Evolutionary conservation across 2,113 vertebrate species (phyloP), one percentile per base, ranked within the genome.

Genomic region (Prionailurus viverrinus): DNA sequence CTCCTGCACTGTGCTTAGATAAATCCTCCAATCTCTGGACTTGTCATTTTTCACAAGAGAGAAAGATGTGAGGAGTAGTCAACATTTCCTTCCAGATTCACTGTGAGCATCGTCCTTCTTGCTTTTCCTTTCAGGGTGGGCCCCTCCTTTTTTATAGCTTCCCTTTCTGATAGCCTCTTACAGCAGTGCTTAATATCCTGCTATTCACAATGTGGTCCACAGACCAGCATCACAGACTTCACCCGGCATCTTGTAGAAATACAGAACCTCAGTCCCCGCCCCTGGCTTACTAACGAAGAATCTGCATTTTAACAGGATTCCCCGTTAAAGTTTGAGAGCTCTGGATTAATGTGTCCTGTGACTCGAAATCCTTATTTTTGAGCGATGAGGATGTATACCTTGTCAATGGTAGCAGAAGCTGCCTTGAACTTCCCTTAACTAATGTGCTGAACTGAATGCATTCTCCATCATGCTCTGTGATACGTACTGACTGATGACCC

Each of bases 11-110:
- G 10, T 16, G 36, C 29, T 94, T 65, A 23, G 7, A 25, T 74
- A 16, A 36, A 4, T 76, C 58, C 45, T 29, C 3, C 12, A 9
- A 10, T 33, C 36, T 73, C 29, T 55, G 1, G 13, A 3, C 88
- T 78, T 68, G n/a, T 84, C 33, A 39, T 74, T 93, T 96, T 92
- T 65, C 65, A 63, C 87, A 63, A 85, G 63, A 79, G 31, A 76
- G 6, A 51, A n/a, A 58, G 4, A 1, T 84, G 31, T 80, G 91
- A 92, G 76, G 51, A 78, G 51, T 92, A 78, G 65, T 66, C 51
- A 18, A 2, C 16, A n/a, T 63, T 94, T 94, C 31, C 36, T 45
- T 92, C 31, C 25, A 73, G 74, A 36, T 84, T 73, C 45, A 73
- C n/a, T 82, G 39, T 36, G 66, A 51, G 15, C 10, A 61, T 53